Base-by-base conservation (phyloP, 2,797 vertebrate genomes). In the Ctenosaura bakeri region DNA sequence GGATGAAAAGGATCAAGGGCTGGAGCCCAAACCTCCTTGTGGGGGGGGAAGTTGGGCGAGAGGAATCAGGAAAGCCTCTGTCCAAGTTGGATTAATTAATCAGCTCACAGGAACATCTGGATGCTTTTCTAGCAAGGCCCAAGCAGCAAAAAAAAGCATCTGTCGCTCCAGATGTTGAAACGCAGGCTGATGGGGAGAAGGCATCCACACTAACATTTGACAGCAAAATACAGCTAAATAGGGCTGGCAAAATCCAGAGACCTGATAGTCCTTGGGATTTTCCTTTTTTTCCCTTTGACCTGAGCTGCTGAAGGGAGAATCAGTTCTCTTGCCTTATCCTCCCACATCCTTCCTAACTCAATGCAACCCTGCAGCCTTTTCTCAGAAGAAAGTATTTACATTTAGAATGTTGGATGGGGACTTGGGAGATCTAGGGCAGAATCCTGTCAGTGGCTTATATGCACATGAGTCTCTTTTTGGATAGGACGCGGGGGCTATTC, bases 1-100 rank as follows among this genome's bases (percentile, higher is more conserved):
- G 94, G 92, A 91, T 35, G 26, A 79, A 86, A 74, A 66, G 85
- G 94, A 92, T 95, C 93, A 91, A 66, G 92, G 6, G 71, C 0
- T 18, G 20, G 7, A 91, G 94, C 90, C 7, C 0, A 81, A 90
- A 54, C 92, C 0, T 7, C 84, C 2, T 87, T 69, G 10, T 4
- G n/a, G 1, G 3, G 42, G 2, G 8, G 1, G 3, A 0, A 66
- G 88, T 18, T 8, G 62, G 77, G 0, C 50, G 2, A 85, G 56
- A 24, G 88, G 13, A 22, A 76, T 24, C 50, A 26, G 6, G 83
- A 59, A 9, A 24, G 29, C 42, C 42, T 22, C 52, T 86, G 26
- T 6, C 73, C 1, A 90, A 90, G 29, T 0, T 77, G 88, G 92
- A 6, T 35, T 59, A 38, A 56, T 82, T 73, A 71, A 80, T 84